A percentile compares a stretch with the other conserved stretches of the same genome.
phyloP scores from a whole-genome alignment of 2,888 invertebrate species.

The Osmoderma eremita region DNA sequence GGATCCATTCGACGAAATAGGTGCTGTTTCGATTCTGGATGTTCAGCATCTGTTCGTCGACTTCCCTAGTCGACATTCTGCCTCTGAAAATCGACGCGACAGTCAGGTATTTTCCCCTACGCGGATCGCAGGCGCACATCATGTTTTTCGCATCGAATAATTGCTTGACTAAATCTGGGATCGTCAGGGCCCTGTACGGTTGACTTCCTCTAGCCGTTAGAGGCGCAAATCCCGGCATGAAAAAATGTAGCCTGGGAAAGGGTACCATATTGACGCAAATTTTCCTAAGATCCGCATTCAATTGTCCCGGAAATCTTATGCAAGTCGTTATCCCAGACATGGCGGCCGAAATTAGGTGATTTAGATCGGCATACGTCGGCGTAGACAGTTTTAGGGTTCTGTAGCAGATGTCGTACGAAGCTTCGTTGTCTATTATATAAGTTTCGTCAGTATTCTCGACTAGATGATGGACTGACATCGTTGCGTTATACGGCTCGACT shows the following conservation, averaged over 20 bases:
- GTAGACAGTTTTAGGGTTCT: constrained; percentile 69
- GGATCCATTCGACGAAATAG: constrained; percentile 75
- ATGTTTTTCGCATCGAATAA: constrained; percentile 88
- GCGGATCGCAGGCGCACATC: constrained; percentile 90
- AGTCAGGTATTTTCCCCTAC: constrained; percentile 81
- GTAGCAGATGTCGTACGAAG: constrained; percentile 72
- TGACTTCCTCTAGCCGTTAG: constrained; percentile 69
- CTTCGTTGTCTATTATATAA: constrained; percentile 72
- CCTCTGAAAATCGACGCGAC: constrained; percentile 86
- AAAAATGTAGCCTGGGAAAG: constrained; percentile 74
- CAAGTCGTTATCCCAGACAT: constrained; percentile 72
- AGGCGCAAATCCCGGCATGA: constrained; percentile 75
- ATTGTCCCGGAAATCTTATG: constrained; percentile 75
- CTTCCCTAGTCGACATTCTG: constrained; percentile 72
- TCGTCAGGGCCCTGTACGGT: constrained; percentile 79
- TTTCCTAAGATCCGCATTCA: constrained; percentile 75
- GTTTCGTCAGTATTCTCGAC: constrained; percentile 73
- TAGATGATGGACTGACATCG: constrained; percentile 68
- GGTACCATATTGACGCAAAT: constrained; percentile 73
- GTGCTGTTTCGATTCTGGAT: constrained; percentile 75
- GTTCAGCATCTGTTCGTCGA: constrained; percentile 71
- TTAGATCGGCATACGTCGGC: constrained; percentile 69
- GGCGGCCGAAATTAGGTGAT: constrained; percentile 68
- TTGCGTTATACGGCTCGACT: constrained; percentile 74
- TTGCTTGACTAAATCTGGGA: constrained; percentile 81